Percentiles rank a stretch among this genome's conserved stretches.
Evolutionary conservation across 2,797 vertebrate species (phyloP).

Genomic region (Clarias laeviceps): DNA sequence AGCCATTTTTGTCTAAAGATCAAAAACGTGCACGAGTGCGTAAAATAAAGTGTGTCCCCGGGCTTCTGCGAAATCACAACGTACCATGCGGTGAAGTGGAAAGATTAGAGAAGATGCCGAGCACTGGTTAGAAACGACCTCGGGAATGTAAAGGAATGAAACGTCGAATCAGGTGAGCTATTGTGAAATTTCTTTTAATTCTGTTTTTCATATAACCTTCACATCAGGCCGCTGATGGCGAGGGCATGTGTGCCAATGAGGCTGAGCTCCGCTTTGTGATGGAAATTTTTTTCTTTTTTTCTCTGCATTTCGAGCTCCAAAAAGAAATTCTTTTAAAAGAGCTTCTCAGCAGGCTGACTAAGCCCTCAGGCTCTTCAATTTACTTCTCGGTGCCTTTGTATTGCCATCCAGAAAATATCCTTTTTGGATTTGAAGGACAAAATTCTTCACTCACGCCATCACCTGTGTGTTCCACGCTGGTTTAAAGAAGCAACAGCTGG

Average conservation of each 20-base stretch:
- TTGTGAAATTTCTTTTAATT: slow-evolving; percentile 17
- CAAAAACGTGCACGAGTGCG: background rate
- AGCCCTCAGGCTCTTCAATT: slow-evolving; percentile 38
- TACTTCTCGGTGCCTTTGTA: slow-evolving; percentile 13
- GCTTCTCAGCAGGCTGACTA: slow-evolving; percentile 16
- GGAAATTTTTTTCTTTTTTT: slow-evolving; percentile 2
- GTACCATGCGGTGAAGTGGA: background rate
- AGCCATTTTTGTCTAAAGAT: background rate
- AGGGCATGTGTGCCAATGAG: background rate
- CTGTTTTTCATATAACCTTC: slow-evolving; percentile 37
- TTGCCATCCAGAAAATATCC: slow-evolving; percentile 41
- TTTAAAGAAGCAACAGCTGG: slow-evolving; percentile 38
- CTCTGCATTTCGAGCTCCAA: slow-evolving; percentile 33
- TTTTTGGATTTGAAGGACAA: slow-evolving; percentile 54
- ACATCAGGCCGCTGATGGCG: slow-evolving; percentile 30
- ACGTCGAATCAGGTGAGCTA: background rate
- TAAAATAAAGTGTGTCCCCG: slow-evolving; percentile 9
- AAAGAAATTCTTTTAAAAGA: slow-evolving; percentile 37
- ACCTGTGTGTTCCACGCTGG: slow-evolving; percentile 10
- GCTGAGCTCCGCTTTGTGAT: slow-evolving; percentile 36
- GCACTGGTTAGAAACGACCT: background rate
- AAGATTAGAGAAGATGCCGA: slow-evolving; percentile 21
- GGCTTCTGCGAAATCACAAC: slow-evolving; percentile 14
- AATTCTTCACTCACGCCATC: slow-evolving; percentile 37
- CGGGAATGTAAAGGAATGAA: slow-evolving; percentile 16